Evolutionary conservation across 2,888 invertebrate genomes (phyloP).

Genomic region (Apotomis capreana): DNA sequence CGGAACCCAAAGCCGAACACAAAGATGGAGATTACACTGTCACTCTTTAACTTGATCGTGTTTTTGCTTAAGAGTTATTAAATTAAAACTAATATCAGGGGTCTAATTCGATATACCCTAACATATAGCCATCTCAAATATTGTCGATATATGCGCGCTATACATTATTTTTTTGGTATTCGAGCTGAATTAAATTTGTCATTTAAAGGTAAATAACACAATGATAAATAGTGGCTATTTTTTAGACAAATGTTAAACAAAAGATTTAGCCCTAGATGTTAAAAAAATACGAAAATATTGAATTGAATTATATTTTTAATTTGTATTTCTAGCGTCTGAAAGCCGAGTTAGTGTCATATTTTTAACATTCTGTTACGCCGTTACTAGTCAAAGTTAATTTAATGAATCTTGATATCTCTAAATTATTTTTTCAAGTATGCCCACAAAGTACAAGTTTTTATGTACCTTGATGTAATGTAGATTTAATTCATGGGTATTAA

Average conservation of each 20-base stretch:
- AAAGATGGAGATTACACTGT: slow-evolving; percentile 77
- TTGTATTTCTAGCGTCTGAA: too few relatives aligned
- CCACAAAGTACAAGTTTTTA: not conserved
- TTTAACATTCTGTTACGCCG: slow-evolving; percentile 29
- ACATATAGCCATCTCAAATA: too few relatives aligned
- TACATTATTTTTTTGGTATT: too few relatives aligned
- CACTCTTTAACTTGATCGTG: slow-evolving; percentile 58
- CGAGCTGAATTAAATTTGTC: too few relatives aligned
- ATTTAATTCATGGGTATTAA: not conserved
- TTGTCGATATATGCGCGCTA: too few relatives aligned
- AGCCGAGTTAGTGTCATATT: too few relatives aligned
- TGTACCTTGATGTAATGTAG: not conserved
- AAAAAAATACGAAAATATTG: not conserved
- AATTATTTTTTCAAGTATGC: not conserved
- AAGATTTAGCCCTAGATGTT: too few relatives aligned
- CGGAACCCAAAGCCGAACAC: slow-evolving; percentile 69
- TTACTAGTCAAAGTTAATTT: slow-evolving; percentile 40
- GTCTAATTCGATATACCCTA: not conserved
- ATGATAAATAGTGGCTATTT: too few relatives aligned
- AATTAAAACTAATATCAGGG: not conserved
- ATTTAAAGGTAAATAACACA: too few relatives aligned
- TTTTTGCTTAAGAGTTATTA: not conserved
- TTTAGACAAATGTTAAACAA: too few relatives aligned
- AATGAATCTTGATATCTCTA: not conserved
- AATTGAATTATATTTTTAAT: not conserved